Conservation (phyloP, 2,113 vertebrate genomes). For the Oncorhynchus mykiss region DNA sequence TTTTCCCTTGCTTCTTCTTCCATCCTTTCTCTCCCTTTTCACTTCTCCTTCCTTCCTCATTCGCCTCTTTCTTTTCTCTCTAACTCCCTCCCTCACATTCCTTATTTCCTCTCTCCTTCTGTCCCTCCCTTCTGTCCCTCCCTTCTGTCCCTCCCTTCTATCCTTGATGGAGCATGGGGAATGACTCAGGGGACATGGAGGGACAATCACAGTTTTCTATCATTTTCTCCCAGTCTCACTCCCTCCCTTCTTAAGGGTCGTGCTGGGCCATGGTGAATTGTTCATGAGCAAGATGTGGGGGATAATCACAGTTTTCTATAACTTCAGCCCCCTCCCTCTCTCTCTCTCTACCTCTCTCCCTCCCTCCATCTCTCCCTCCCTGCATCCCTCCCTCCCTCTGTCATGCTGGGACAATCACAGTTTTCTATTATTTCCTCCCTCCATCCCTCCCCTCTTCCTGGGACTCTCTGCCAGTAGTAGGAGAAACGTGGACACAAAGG, state of each 20-base stretch:
- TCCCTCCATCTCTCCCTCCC: too few relatives aligned
- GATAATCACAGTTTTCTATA: too few relatives aligned
- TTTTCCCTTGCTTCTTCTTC: neutral
- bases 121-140: too few relatives aligned
- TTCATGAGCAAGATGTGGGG: neutral
- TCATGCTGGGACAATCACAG: too few relatives aligned
- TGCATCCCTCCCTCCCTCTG: too few relatives aligned
- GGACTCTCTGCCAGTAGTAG: too few relatives aligned
- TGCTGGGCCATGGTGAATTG: neutral
- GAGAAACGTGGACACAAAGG: constrained; percentile 15
- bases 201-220: neutral
- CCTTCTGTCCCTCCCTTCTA: constrained; percentile 3
- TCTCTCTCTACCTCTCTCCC: neutral
- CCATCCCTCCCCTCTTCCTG: too few relatives aligned
- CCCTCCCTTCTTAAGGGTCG: neutral
- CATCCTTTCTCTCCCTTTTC: neutral
- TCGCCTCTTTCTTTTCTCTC: constrained; percentile 3
- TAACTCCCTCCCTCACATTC: constrained; percentile 3
- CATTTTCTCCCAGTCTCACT: neutral
- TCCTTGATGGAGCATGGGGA: too few relatives aligned
- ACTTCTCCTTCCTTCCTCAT: constrained; percentile 9
- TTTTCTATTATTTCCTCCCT: too few relatives aligned
- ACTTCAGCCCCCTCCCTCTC: neutral
- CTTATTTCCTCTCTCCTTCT: constrained; percentile 16
- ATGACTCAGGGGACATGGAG: too few relatives aligned